A percentile compares a stretch with the other conserved stretches of the same genome.
Conservation (phyloP, 2,888 invertebrate species). For the Drosophila monieri region DNA sequence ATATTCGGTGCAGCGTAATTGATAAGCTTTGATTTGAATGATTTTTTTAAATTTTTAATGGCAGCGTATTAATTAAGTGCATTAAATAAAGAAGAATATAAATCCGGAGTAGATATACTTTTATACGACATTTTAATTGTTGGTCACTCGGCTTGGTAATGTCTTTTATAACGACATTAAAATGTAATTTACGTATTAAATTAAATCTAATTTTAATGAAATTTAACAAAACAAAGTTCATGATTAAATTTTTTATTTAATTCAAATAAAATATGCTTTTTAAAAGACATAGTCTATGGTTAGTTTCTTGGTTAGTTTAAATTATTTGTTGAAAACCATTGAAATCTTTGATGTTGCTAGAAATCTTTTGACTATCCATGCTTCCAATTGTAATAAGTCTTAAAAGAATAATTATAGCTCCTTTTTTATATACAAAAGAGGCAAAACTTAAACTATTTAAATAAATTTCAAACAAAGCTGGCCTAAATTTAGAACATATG, state of each 20-base stretch:
- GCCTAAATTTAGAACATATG: not conserved
- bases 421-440: too few relatives aligned
- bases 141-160: not conserved
- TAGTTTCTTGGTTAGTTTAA: too few relatives aligned
- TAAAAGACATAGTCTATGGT: too few relatives aligned
- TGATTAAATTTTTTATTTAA: too few relatives aligned
- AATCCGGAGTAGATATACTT: not conserved
- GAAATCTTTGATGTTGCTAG: too few relatives aligned
- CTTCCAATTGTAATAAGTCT: too few relatives aligned
- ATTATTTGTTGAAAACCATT: too few relatives aligned
- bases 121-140: not conserved
- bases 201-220: not conserved
- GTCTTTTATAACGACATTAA: not conserved
- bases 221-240: not conserved
- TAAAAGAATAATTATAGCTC: too few relatives aligned
- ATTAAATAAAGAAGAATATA: not conserved
- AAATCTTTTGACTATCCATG: too few relatives aligned
- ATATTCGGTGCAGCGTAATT: constrained; percentile 16
- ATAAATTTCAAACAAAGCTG: not conserved
- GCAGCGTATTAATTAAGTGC: not conserved
- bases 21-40: not conserved
- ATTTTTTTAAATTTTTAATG: not conserved
- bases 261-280: too few relatives aligned
- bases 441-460: too few relatives aligned
- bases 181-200: not conserved